phyloP scores from a whole-genome alignment of 2,797 vertebrate species.

The Aldrovandia affinis region DNA sequence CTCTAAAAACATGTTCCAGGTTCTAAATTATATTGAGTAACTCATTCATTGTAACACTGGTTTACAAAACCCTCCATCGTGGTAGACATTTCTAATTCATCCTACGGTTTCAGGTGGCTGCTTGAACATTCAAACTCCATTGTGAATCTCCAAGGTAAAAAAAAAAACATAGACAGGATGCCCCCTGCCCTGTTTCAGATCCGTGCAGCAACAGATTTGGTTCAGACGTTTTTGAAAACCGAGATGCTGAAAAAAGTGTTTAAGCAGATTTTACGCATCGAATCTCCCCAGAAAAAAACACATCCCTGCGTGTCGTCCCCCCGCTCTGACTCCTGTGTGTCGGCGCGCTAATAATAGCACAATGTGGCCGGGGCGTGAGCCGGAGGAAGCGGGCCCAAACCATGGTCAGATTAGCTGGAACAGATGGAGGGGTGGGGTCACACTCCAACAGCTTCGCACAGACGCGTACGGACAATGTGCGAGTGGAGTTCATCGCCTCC shows the following conservation, averaged over 20 bases:
- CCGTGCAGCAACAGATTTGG: neutral
- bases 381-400: slow-evolving; percentile 73
- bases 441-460: slow-evolving; percentile 88
- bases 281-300: neutral
- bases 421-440: slow-evolving; percentile 92
- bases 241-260: neutral
- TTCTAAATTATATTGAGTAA: neutral
- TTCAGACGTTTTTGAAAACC: too few relatives aligned
- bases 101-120: neutral
- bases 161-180: neutral
- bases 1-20: neutral
- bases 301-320: slow-evolving; percentile 38
- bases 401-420: slow-evolving; percentile 88
- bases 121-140: neutral
- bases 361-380: slow-evolving; percentile 76
- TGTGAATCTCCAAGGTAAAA: neutral
- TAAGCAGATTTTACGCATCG: neutral
- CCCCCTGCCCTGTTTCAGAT: neutral
- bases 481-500: slow-evolving; percentile 86
- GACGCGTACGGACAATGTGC: slow-evolving; percentile 80
- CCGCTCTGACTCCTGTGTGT: slow-evolving; percentile 67
- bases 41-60: neutral
- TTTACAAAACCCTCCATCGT: neutral
- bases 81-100: neutral
- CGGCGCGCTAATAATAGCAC: slow-evolving; percentile 80